Evolutionary conservation across 2,113 vertebrate genomes (phyloP), one percentile per base, ranked within the genome.

Genomic region (Pseudolaguvia tuberculata): DNA sequence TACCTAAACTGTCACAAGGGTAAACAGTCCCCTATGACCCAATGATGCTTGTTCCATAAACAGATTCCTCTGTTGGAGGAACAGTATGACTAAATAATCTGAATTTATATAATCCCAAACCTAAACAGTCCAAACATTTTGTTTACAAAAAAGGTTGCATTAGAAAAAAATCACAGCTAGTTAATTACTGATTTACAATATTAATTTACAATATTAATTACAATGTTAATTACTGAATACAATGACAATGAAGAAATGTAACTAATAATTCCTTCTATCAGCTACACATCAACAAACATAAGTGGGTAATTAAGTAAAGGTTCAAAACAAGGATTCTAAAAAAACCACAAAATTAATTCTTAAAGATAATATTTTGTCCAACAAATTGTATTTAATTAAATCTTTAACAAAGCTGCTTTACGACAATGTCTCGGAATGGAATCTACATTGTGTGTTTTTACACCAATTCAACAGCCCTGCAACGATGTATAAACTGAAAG

Each of bases 251-350:
- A 11, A 61, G 35, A 18, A n/a, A 61, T 35, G 58, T 12, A 3
- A 8, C 9, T 0, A n/a, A 61, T n/a, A 3, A 9, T 35, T 11
- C 29, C 20, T 39, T 61, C 15, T 0, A 17, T 58, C 23, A 18
- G 17, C 2, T 11, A 23, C 10, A 25, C n/a, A 23, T 56, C 2
- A 56, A 23, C 13, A 56, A 90, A 84, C 82, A 76, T 88, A 90
- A 90, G 88, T 82, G 86, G 90, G 90, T 81, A 77, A 70, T 67
- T 51, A 5, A 48, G 63, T 74, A 23, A 82, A 78, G 56, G 31
- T 35, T 35, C 6, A 35, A 35, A 35, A 35, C 31, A 35, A 6
- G 45, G 42, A 73, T 65, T 52, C 50, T n/a, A 59, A 39, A 57
- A 56, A 57, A 56, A 78, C 85, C 76, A 81, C 68, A 47, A 77